phyloP scores from a whole-genome alignment of 2,888 invertebrate species.

The Halocaridina rubra region DNA sequence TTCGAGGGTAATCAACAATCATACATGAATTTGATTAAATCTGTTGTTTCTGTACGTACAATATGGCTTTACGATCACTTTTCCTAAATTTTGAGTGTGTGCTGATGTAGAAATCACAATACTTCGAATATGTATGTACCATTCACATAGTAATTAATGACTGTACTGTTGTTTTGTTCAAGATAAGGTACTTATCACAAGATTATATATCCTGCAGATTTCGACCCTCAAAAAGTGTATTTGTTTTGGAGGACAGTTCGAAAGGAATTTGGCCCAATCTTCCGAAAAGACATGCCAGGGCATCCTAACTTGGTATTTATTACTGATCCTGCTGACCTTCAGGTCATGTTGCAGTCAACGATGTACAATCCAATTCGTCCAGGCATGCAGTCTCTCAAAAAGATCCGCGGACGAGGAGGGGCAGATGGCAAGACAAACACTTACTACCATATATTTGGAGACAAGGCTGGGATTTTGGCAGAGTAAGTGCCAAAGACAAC shows the following conservation, averaged over 20 bases:
- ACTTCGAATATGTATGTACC: no score
- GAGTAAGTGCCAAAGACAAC: constrained; percentile 36
- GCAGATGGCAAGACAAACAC: constrained; percentile 11
- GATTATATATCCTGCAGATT: constrained; percentile 25
- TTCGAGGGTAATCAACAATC: no score
- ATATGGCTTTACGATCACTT: no score
- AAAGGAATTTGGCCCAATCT: constrained; percentile 44
- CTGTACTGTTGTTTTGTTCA: no score
- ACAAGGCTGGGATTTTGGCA: constrained; percentile 32
- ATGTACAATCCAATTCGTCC: constrained; percentile 40
- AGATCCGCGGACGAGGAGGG: constrained; percentile 18
- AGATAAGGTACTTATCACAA: no score
- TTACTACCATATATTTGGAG: constrained; percentile 28
- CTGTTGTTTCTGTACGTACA: no score
- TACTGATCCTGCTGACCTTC: constrained; percentile 32
- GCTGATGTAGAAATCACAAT: no score
- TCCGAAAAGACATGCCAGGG: constrained; percentile 56
- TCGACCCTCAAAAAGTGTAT: constrained; percentile 42
- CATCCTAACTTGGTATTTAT: constrained; percentile 46
- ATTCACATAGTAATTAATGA: no score
- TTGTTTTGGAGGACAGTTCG: constrained; percentile 43
- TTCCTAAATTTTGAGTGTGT: no score
- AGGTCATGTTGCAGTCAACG: constrained; percentile 22
- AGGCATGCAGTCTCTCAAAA: constrained; percentile 47
- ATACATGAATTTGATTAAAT: no score